phyloP scores from a whole-genome alignment of 2,113 vertebrate genomes.

The Saccopteryx leptura region DNA sequence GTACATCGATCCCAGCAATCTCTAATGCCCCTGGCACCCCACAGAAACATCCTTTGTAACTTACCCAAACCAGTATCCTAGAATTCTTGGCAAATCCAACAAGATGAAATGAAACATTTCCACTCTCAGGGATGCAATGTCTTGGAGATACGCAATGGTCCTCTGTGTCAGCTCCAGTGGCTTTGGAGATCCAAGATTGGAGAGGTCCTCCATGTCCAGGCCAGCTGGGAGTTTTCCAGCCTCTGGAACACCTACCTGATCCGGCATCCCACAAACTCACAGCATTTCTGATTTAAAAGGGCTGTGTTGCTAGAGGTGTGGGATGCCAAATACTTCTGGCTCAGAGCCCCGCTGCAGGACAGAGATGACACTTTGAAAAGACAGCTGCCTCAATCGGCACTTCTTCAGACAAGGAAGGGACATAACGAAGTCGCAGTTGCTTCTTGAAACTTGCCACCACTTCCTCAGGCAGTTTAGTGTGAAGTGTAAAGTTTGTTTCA shows the following conservation, averaged over 20 bases:
- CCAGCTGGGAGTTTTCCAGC: background rate
- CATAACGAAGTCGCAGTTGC: background rate
- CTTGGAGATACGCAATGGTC: background rate
- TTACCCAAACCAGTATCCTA: slow-evolving; percentile 6
- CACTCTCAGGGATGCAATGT: background rate
- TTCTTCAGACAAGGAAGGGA: background rate
- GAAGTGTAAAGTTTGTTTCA: background rate
- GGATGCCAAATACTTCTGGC: background rate
- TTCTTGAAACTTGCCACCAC: background rate
- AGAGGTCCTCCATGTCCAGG: background rate
- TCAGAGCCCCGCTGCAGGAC: background rate
- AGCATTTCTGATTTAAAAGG: slow-evolving; percentile 23
- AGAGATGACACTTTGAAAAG: slow-evolving; percentile 50
- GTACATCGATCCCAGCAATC: background rate
- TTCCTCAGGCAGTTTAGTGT: background rate
- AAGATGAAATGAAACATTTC: background rate
- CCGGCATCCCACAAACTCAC: background rate
- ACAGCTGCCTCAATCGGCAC: background rate
- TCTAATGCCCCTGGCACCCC: background rate
- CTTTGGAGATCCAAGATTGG: background rate
- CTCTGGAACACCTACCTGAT: background rate
- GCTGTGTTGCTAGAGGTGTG: background rate
- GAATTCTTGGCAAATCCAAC: slow-evolving; percentile 31
- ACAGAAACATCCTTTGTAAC: background rate
- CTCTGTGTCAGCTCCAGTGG: background rate